Conservation (phyloP, 2,113 vertebrate species). For the Hydrolagus affinis region DNA sequence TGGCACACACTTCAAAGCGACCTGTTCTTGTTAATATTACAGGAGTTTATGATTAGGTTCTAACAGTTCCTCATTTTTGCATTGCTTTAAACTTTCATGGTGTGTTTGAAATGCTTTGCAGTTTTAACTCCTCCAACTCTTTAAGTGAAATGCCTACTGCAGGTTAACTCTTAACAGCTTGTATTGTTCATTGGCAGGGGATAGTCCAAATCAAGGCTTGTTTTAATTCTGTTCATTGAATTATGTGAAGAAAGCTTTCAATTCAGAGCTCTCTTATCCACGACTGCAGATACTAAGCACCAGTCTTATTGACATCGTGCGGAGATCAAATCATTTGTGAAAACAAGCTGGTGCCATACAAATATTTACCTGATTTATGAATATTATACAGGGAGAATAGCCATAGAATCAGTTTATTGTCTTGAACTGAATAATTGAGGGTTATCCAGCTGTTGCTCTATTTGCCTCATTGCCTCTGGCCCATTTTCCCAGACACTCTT, state of each 20-base stretch:
- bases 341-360: too few relatives aligned
- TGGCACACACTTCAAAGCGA: slow-evolving; percentile 16
- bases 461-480: not conserved
- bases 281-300: not conserved
- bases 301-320: not conserved
- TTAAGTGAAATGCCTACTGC: not conserved
- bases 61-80: not conserved
- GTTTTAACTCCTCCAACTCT: too few relatives aligned
- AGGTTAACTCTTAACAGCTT: not conserved
- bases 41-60: slow-evolving; percentile 5
- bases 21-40: slow-evolving; percentile 3
- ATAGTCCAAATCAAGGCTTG: not conserved
- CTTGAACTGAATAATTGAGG: too few relatives aligned
- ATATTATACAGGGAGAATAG: too few relatives aligned
- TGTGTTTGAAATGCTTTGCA: not conserved
- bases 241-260: not conserved
- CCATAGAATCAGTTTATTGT: too few relatives aligned
- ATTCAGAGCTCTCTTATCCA: not conserved
- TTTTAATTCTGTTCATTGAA: not conserved
- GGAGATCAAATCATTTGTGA: too few relatives aligned
- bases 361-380: too few relatives aligned
- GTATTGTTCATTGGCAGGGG: slow-evolving; percentile 7
- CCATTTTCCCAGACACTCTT: not conserved
- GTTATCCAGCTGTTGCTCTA: too few relatives aligned
- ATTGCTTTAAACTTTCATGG: not conserved